A percentile compares a stretch with the other conserved stretches of the same genome.
Conservation (phyloP, 2,888 invertebrate genomes). For the Lasioglossum leucozonium region DNA sequence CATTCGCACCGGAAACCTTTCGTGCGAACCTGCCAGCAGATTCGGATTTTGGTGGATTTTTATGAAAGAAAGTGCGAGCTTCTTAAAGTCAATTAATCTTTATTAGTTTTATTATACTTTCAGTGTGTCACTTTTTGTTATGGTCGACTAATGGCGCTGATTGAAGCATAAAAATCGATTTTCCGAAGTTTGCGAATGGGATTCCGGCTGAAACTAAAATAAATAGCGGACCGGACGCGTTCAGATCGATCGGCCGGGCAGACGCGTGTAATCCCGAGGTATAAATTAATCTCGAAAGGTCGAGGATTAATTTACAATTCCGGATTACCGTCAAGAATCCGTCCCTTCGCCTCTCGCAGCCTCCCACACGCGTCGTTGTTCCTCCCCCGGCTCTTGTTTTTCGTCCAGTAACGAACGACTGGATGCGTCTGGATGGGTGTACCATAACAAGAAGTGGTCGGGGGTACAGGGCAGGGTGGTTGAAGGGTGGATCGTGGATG, state of each 20-base stretch:
- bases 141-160: neutral
- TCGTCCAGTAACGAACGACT: conserved; percentile 41
- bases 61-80: neutral
- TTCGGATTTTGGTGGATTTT: too few relatives aligned
- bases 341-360: conserved; percentile 23
- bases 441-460: conserved; percentile 57
- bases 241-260: conserved; percentile 34
- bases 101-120: neutral
- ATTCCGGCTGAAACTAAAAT: conserved; percentile 40
- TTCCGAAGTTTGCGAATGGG: neutral
- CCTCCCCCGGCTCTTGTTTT: conserved; percentile 40
- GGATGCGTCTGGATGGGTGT: conserved; percentile 55
- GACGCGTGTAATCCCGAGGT: conserved; percentile 60
- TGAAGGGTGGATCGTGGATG: conserved; percentile 70
- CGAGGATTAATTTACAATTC: conserved; percentile 78
- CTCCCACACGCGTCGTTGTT: neutral
- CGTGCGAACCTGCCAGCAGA: neutral
- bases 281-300: conserved; percentile 74
- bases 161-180: neutral
- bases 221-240: conserved; percentile 33
- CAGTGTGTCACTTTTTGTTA: neutral
- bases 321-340: conserved; percentile 73
- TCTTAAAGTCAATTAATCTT: neutral
- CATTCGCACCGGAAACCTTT: conserved; percentile 8
- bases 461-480: conserved; percentile 4